Base-by-base conservation (phyloP, 2,797 vertebrate genomes). In the Sparus aurata region DNA sequence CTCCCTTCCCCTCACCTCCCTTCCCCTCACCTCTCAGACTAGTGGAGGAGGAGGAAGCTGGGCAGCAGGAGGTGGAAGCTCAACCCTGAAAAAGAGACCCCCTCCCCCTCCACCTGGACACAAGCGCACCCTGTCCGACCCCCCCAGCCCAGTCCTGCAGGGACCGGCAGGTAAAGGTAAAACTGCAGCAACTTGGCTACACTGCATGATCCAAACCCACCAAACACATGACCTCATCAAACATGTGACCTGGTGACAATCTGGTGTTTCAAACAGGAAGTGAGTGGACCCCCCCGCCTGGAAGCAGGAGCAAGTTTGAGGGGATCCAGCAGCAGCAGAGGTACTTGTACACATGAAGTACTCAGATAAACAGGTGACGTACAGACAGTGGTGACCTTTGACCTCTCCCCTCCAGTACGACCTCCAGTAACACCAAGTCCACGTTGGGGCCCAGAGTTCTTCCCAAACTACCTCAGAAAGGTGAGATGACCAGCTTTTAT, bases 391-490 rank as follows among this genome's bases (percentile, higher is more conserved):
- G 27, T 34, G n/a, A 79, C 62, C 46, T 60, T 22, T 66, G 69
- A 68, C 49, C 49, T 68, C 47, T 60, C n/a, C 25, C 38, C 34
- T 75, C 38, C 38, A 75, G 64, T 54, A 18, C 25, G 23, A 61
- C 96, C 75, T 93, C 95, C 83, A 85, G 85, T 76, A 91, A 90
- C 79, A 96, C 97, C 86, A 97, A 97, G 94, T 96, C 96, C 88
- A 94, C 96, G 75, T 95, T 97, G 80, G 97, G 97, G 79, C 97
- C 97, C 63, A 93, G 97, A 94, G 97, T 98, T 92, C 95, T 98
- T 93, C 97, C 97, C 86, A 97, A 97, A 96, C 96, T 97, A 96
- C 97, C 97, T 97, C 97, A 97, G 72, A 97, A 97, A 97, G 96
- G 73, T 75, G 47, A 69, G 53, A 55, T 3, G 2, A 38, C 7